Base-by-base conservation (phyloP, 2,797 vertebrate genomes). In the Lophius americanus region DNA sequence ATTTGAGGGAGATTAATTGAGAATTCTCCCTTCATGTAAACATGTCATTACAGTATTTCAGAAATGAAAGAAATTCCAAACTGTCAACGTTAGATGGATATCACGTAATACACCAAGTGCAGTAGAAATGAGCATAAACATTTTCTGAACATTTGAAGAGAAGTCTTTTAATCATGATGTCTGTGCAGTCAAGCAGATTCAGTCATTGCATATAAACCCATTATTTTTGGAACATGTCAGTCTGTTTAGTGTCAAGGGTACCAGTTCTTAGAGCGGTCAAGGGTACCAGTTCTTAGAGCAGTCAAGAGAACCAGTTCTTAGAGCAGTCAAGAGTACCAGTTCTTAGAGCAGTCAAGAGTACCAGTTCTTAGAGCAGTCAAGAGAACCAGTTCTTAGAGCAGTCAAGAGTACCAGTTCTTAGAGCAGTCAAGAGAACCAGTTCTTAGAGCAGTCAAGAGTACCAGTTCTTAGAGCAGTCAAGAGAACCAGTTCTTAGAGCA, bases 1-100 rank as follows among this genome's bases (percentile, higher is more conserved):
- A 55, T 63, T 66, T 1, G 55, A 43, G 9, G 39, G 1, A 72
- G 14, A 49, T 33, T 32, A 56, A 23, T 4, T 32, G 38, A 14
- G n/a, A 53, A 14, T 53, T 49, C 35, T 47, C 3, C 13, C 14
- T 3, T 51, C 1, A 6, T 61, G 60, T 70, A 68, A 76, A 76
- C 50, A 0, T 63, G 13, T 38, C 12, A 65, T 68, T 70, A 69
- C 9, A 38, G 3, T 1, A 3, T 37, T 36, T 23, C 5, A 0
- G 57, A 70, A 59, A 64, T 3, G 1, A 68, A 60, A 75, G 1
- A 59, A 51, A 44, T 54, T 5, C 46, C 35, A 65, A 11, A 53
- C 5, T 51, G 1, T 3, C 42, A 60, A 39, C 12, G 52, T 56
- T 46, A 63, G 4, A 36, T 42, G 13, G 6, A 74, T 62, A 33